A percentile compares a stretch with the other conserved stretches of the same genome.
Conservation (phyloP, 2,797 vertebrate genomes). For the Denticeps clupeoides region DNA sequence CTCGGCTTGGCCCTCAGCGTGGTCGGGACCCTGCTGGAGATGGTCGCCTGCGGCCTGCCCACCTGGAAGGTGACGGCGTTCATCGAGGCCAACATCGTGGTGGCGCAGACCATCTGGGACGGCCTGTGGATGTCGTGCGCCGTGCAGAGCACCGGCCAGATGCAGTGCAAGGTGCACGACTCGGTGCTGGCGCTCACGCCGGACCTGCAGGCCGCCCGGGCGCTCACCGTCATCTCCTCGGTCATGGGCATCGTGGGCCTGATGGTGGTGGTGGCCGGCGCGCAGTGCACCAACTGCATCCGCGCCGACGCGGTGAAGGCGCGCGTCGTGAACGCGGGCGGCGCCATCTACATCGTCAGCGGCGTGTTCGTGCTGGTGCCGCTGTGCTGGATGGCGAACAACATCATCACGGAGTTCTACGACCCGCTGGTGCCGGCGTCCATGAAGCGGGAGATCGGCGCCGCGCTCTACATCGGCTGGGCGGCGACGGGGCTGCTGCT, state of each 20-base stretch:
- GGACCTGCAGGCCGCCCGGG: slow-evolving; percentile 78
- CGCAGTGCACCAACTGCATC: slow-evolving; percentile 93
- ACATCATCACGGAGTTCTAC: slow-evolving; percentile 90
- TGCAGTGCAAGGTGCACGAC: slow-evolving; percentile 91
- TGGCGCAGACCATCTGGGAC: slow-evolving; percentile 85
- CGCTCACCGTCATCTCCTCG: slow-evolving; percentile 75
- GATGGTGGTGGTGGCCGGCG: slow-evolving; percentile 84
- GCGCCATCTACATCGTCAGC: slow-evolving; percentile 73
- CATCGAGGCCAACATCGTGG: slow-evolving; percentile 88
- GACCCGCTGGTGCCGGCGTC: slow-evolving; percentile 70
- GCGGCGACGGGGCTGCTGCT: slow-evolving; percentile 80
- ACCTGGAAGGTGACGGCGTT: slow-evolving; percentile 95
- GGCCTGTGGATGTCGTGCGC: slow-evolving; percentile 94
- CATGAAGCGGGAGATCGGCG: slow-evolving; percentile 88
- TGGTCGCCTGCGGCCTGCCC: slow-evolving; percentile 83
- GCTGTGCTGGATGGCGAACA: slow-evolving; percentile 93
- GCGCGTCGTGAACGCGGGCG: slow-evolving; percentile 77
- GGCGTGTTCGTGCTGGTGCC: slow-evolving; percentile 81
- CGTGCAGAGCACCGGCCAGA: slow-evolving; percentile 89
- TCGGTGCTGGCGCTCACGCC: slow-evolving; percentile 76
- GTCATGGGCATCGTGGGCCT: slow-evolving; percentile 80
- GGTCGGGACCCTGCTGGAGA: slow-evolving; percentile 82
- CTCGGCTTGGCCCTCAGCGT: slow-evolving; percentile 77
- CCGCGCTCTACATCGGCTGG: slow-evolving; percentile 95
- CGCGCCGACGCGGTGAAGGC: slow-evolving; percentile 67